Percentiles rank a stretch among this genome's conserved stretches.
phyloP scores from a whole-genome alignment of 2,888 invertebrate genomes.

The Phanerotoma sp. region DNA sequence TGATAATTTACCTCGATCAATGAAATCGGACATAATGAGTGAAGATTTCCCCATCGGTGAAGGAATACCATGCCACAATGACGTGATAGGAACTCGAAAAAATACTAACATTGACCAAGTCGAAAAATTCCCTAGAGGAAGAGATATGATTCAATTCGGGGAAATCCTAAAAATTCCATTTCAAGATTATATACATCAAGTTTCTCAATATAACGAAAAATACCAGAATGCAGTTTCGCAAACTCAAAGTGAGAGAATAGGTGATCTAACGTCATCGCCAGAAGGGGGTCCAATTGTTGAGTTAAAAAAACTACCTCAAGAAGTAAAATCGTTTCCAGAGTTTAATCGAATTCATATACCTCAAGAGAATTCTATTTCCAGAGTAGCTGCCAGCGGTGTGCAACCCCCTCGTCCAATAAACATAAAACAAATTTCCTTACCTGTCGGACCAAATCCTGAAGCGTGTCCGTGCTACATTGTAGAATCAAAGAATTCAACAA shows the following conservation, averaged over 20 bases:
- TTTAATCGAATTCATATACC: slow-evolving; percentile 36
- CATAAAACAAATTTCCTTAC: slow-evolving; percentile 64
- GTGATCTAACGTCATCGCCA: neutral
- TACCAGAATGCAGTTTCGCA: slow-evolving; percentile 3
- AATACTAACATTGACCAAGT: no score
- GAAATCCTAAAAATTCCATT: neutral
- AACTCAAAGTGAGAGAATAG: slow-evolving; percentile 2
- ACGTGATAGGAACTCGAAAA: neutral
- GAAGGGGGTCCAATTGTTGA: slow-evolving; percentile 8
- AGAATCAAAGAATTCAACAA: slow-evolving; percentile 57
- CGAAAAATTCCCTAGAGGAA: neutral
- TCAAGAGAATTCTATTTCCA: slow-evolving; percentile 49
- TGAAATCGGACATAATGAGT: no score
- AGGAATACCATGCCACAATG: no score
- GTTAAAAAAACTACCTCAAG: slow-evolving; percentile 7
- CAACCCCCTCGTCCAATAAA: slow-evolving; percentile 59
- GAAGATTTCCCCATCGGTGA: no score
- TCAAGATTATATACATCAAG: neutral
- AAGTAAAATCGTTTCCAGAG: slow-evolving; percentile 28
- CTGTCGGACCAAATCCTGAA: slow-evolving; percentile 65
- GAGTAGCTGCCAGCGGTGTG: slow-evolving; percentile 50
- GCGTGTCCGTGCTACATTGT: slow-evolving; percentile 68
- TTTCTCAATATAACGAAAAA: slow-evolving; percentile 12
- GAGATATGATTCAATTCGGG: no score
- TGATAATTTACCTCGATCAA: no score